Conservation (phyloP, 2,113 vertebrate species). For the Trichechus manatus region DNA sequence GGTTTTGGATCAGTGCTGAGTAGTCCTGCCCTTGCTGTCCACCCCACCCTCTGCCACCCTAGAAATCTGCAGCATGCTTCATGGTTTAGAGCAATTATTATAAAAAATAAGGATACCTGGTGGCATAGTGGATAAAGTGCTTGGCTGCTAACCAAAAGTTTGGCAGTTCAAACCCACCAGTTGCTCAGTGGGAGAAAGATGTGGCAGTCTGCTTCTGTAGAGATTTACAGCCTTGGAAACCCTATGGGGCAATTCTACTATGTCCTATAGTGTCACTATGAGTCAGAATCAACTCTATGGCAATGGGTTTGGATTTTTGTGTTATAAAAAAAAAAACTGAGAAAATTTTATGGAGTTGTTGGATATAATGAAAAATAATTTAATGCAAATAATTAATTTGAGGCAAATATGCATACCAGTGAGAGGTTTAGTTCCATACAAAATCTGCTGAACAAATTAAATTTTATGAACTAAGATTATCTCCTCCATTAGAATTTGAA, state of each 20-base stretch:
- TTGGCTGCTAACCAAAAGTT: too few species aligned
- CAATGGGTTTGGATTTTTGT: neutral
- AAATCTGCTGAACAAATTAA: neutral
- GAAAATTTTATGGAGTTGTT: slow-evolving; percentile 16
- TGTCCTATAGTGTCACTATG: neutral
- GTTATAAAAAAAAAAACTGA: neutral
- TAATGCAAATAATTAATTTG: neutral
- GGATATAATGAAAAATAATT: neutral
- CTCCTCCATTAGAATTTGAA: neutral
- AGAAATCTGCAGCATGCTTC: neutral
- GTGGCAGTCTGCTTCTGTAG: too few species aligned
- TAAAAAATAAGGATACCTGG: neutral
- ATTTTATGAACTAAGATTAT: neutral
- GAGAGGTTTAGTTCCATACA: neutral
- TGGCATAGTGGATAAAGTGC: too few species aligned
- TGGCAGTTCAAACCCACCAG: too few species aligned
- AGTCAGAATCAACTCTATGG: neutral
- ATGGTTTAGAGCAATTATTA: neutral
- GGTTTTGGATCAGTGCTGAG: neutral
- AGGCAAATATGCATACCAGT: neutral
- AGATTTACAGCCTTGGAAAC: too few species aligned
- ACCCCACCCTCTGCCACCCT: too few species aligned
- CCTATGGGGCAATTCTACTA: too few species aligned
- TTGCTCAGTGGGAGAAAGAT: too few species aligned
- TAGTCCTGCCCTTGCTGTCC: neutral